Conservation (phyloP, 2,113 vertebrate species). For the Clupea harengus region DNA sequence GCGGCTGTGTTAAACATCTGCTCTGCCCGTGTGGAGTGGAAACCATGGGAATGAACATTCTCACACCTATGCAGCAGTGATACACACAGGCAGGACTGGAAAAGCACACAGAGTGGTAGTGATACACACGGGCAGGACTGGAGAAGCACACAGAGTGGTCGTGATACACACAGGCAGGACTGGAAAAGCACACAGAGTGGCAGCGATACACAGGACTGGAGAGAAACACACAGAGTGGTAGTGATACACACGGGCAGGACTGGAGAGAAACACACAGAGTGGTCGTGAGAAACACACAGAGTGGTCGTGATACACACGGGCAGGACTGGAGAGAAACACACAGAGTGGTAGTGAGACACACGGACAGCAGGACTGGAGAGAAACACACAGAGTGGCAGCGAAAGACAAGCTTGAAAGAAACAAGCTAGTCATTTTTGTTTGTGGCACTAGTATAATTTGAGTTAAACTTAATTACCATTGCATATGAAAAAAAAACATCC, state of each 20-base stretch:
- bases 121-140: too few species aligned
- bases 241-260: background rate
- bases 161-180: too few species aligned
- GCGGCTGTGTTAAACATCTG: conserved; percentile 2
- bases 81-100: background rate
- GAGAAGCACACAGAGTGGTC: background rate
- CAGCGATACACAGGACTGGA: background rate
- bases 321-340: background rate
- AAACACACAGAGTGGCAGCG: background rate
- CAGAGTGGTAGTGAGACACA: background rate
- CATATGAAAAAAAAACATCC: background rate
- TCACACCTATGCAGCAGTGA: background rate
- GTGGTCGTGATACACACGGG: too few species aligned
- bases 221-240: background rate
- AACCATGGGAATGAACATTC: background rate
- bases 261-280: too few species aligned
- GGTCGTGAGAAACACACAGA: background rate
- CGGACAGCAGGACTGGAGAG: too few species aligned
- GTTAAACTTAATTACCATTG: background rate
- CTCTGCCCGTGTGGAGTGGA: background rate
- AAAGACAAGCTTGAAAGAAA: background rate
- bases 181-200: background rate
- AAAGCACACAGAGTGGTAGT: background rate
- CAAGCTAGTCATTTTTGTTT: background rate
- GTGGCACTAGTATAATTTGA: background rate